Conservation (phyloP, 2,888 invertebrate species). For the Brenthis daphne region DNA sequence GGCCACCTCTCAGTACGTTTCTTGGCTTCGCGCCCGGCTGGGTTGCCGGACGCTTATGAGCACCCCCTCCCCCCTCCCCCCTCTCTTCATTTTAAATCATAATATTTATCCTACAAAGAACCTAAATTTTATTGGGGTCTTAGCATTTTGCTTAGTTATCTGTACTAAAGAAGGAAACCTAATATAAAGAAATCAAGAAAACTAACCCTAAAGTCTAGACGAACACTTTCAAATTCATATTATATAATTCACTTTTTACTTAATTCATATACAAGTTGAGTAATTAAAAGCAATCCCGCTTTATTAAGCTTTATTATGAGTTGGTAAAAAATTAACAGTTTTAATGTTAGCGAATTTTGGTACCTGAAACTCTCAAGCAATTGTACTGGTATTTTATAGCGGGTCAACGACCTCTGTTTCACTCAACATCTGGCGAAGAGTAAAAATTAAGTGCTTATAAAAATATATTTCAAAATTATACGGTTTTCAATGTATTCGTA, state of each 20-base stretch:
- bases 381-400: constrained; percentile 33
- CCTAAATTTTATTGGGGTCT: too few species aligned
- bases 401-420: constrained; percentile 38
- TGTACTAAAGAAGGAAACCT: too few species aligned
- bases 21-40: too few species aligned
- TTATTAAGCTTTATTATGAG: constrained; percentile 17
- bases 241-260: neutral
- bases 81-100: too few species aligned
- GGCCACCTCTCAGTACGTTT: too few species aligned
- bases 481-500: neutral
- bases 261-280: neutral
- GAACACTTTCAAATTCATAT: constrained; percentile 3
- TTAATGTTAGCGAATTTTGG: constrained; percentile 34
- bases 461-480: constrained; percentile 13
- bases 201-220: neutral
- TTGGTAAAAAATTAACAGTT: constrained; percentile 22
- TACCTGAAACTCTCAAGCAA: constrained; percentile 27
- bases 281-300: constrained; percentile 11
- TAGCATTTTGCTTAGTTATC: too few species aligned
- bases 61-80: too few species aligned
- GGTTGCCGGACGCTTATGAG: too few species aligned
- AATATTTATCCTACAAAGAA: too few species aligned
- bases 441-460: constrained; percentile 24
- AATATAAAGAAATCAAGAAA: too few species aligned
- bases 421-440: constrained; percentile 33